A percentile compares a stretch with the other conserved stretches of the same genome.
phyloP scores from a whole-genome alignment of 2,888 invertebrate genomes.

The Tethea ocularis region DNA sequence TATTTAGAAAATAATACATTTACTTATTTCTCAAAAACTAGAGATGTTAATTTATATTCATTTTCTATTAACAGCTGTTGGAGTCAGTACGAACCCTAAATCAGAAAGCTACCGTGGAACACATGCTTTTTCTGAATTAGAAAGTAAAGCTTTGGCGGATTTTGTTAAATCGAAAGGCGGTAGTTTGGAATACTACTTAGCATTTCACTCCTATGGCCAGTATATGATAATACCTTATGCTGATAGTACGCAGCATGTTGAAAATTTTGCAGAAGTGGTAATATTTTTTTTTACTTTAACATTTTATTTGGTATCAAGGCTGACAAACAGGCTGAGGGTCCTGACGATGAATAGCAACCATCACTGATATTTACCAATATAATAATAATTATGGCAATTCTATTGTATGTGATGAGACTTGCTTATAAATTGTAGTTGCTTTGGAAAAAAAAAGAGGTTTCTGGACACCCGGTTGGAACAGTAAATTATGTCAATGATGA shows the following conservation, averaged over 20 bases:
- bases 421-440: too few species aligned
- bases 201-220: constrained; percentile 87
- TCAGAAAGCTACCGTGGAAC: constrained; percentile 68
- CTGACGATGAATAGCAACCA: too few species aligned
- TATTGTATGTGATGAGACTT: too few species aligned
- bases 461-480: too few species aligned
- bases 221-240: constrained; percentile 84
- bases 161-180: constrained; percentile 54
- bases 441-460: too few species aligned
- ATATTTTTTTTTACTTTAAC: constrained; percentile 23
- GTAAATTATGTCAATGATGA: too few species aligned
- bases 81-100: constrained; percentile 30
- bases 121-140: constrained; percentile 79
- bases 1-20: too few species aligned
- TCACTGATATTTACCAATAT: too few species aligned
- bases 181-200: constrained; percentile 78
- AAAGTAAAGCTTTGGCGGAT: constrained; percentile 65
- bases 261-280: constrained; percentile 70
- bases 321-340: too few species aligned
- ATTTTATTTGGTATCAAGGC: too few species aligned
- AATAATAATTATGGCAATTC: too few species aligned
- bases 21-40: too few species aligned
- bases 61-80: constrained; percentile 39
- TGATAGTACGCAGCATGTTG: constrained; percentile 46
- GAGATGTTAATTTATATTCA: neutral